Evolutionary conservation across 2,888 invertebrate species (phyloP).

Genomic region (Lumbricus terrestris): DNA sequence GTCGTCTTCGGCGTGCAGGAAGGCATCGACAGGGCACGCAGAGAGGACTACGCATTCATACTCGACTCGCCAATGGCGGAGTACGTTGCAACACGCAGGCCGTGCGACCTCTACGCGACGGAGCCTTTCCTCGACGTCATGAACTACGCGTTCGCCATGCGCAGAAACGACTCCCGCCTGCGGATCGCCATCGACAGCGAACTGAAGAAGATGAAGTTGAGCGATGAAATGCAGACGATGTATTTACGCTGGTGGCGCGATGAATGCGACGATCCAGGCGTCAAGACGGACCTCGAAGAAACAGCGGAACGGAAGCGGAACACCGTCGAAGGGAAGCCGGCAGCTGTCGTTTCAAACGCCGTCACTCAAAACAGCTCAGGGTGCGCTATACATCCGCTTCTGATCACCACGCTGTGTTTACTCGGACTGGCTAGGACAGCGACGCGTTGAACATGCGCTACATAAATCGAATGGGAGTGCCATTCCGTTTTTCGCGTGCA

Average conservation of each 20-base stretch:
- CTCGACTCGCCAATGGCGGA: slow-evolving; percentile 40
- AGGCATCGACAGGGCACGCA: slow-evolving; percentile 36
- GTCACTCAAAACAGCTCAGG: not conserved
- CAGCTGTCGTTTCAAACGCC: not conserved
- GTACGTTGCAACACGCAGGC: slow-evolving; percentile 34
- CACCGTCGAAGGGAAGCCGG: not conserved
- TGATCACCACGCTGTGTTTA: not conserved
- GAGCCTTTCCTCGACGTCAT: slow-evolving; percentile 39
- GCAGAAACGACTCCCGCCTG: slow-evolving; percentile 28
- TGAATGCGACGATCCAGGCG: slow-evolving; percentile 31
- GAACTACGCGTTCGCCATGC: slow-evolving; percentile 38
- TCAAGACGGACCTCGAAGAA: not conserved
- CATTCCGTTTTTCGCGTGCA: slow-evolving; percentile 3
- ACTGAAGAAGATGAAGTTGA: slow-evolving; percentile 29
- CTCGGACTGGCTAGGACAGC: not conserved
- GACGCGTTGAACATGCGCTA: not conserved
- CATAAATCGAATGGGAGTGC: not conserved
- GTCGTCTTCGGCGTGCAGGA: slow-evolving; percentile 37
- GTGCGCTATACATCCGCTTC: not conserved
- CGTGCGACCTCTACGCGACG: slow-evolving; percentile 41
- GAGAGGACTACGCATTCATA: slow-evolving; percentile 39
- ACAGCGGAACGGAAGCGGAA: not conserved
- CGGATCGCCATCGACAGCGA: slow-evolving; percentile 30
- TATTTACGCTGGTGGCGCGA: slow-evolving; percentile 40
- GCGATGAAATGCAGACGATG: slow-evolving; percentile 34